Evolutionary conservation across 2,888 invertebrate species (phyloP), one percentile per base, ranked within the genome.

Genomic region (Xestia ashworthii): DNA sequence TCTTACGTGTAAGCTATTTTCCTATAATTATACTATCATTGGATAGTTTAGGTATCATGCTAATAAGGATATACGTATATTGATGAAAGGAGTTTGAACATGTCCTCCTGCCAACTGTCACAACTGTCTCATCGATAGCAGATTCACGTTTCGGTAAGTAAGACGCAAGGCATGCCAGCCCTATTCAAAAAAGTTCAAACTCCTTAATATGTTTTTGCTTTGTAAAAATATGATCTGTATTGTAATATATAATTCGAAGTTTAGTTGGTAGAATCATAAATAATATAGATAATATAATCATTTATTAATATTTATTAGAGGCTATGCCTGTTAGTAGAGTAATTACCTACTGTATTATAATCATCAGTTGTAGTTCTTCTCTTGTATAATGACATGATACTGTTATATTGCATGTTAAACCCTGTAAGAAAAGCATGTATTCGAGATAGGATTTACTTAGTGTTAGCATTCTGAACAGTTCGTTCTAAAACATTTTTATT

Each of bases 161-260:
- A 44, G 44, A 44, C 9, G 44, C 9, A 6, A 44, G 22, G 64
- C 41, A 64, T 22, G 41, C 62, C 19, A 64, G 22, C 5, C 3
- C 6, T 5, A 65, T 44, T 65, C 1, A 44, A 44, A 44, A 65
- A 65, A 16, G n/a, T 14, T 44, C 44, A n/a, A 44, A 65, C 44
- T 72, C 32, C n/a, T 41, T 74, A n/a, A n/a, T n/a, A 69, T 70
- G 50, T 58, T 86, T 79, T 68, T 58, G 72, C 74, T 85, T 85
- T 82, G 79, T 87, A 81, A 76, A 83, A 82, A 78, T 76, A 70
- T 86, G 79, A 83, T 87, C 80, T 84, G 86, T 76, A 78, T 70
- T 83, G 74, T 80, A 65, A 65, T 81, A 73, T 75, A 77, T 77
- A 76, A 70, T 76, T 79, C 66, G 22, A 50, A 81, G 25, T 44